These are phyloP conservation scores for Cheilosia variabilis DNA, from an alignment of 2,888 invertebrate species.

Conservation along the genomic window DNA sequence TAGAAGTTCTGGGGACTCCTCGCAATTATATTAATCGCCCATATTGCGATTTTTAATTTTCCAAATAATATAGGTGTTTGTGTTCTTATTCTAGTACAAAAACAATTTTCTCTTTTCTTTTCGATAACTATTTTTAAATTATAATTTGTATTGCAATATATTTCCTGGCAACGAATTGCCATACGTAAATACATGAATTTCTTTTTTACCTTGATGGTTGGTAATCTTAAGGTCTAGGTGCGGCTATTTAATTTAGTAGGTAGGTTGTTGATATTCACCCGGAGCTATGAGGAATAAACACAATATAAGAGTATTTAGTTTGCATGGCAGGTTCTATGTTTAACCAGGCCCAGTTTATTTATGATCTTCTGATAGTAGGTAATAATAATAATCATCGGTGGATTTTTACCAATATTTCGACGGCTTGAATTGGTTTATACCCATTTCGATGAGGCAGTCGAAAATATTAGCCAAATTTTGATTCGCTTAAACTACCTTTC, in stretches of 20 bases:
- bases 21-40: slow-evolving; percentile 8
- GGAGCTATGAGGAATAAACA: slow-evolving; percentile 26
- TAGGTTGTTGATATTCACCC: slow-evolving; percentile 82
- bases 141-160: slow-evolving; percentile 15
- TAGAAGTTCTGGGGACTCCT: background rate
- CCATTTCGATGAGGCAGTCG: too few species aligned
- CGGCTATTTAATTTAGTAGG: slow-evolving; percentile 78
- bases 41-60: slow-evolving; percentile 24
- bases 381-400: too few species aligned
- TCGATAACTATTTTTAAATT: slow-evolving; percentile 35
- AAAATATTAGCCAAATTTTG: too few species aligned
- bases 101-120: slow-evolving; percentile 16
- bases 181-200: slow-evolving; percentile 46
- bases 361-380: too few species aligned
- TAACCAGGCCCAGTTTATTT: too few species aligned
- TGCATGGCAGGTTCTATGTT: background rate
- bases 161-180: background rate
- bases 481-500: too few species aligned
- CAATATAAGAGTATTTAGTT: background rate
- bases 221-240: background rate
- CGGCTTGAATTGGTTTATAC: too few species aligned
- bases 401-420: too few species aligned
- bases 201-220: background rate
- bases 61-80: slow-evolving; percentile 10
- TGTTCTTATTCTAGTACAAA: slow-evolving; percentile 44